A percentile compares a stretch with the other conserved stretches of the same genome.
Conservation (phyloP, 2,797 vertebrate species). For the Protosalanx chinensis region DNA sequence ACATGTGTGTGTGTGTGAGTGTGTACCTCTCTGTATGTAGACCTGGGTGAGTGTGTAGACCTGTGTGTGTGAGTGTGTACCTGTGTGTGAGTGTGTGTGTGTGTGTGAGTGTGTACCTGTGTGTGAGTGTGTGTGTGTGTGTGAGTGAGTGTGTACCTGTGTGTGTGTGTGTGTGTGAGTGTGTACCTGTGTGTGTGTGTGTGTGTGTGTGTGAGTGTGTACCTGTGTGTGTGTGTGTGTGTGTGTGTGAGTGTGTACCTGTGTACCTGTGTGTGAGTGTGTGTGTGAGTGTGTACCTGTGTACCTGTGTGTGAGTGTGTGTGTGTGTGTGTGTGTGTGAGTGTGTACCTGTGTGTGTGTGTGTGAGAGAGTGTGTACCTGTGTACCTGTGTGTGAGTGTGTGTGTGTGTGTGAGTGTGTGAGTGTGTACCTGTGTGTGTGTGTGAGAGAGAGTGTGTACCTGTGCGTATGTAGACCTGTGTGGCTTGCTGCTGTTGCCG, state of each 20-base stretch:
- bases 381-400: background rate
- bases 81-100: slow-evolving; percentile 73
- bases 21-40: slow-evolving; percentile 71
- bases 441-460: slow-evolving; percentile 57
- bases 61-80: slow-evolving; percentile 74
- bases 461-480: slow-evolving; percentile 91
- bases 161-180: slow-evolving; percentile 79
- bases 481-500: slow-evolving; percentile 93
- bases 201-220: background rate
- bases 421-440: background rate
- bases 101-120: background rate
- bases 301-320: too few relatives aligned
- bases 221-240: too few relatives aligned
- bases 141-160: slow-evolving; percentile 83
- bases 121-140: background rate
- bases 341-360: background rate
- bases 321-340: background rate
- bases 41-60: slow-evolving; percentile 91
- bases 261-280: too few relatives aligned
- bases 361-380: slow-evolving; percentile 56
- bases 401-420: background rate
- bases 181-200: background rate
- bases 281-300: background rate
- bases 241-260: background rate
- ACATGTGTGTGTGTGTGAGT: background rate